Conservation (phyloP, 2,797 vertebrate species). For the Centropyge bicolor region DNA sequence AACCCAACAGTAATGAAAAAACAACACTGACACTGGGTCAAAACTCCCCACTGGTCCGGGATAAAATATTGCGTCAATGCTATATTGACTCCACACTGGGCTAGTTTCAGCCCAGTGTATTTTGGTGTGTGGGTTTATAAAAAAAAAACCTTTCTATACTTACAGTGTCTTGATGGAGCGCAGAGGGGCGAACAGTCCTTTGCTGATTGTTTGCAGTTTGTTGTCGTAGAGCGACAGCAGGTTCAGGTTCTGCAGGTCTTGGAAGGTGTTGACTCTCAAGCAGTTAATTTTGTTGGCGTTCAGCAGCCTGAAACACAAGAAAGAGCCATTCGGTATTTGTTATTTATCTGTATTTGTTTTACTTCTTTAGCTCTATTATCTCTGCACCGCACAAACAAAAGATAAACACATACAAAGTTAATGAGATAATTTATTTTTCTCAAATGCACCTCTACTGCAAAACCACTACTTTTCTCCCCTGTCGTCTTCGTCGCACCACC, state of each 20-base stretch:
- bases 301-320: constrained; percentile 87
- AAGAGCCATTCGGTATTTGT: background rate
- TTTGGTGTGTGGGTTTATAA: background rate
- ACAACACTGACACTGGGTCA: background rate
- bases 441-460: constrained; percentile 14
- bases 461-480: constrained; percentile 7
- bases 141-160: constrained; percentile 73
- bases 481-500: background rate
- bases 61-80: background rate
- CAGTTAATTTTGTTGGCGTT: constrained; percentile 99
- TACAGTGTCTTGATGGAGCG: constrained; percentile 97
- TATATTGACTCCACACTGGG: background rate
- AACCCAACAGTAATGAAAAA: background rate
- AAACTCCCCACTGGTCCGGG: background rate
- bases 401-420: constrained; percentile 22
- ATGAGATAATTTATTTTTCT: constrained; percentile 35
- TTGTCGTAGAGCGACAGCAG: constrained; percentile 98
- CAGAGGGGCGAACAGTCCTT: constrained; percentile 94
- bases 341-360: constrained; percentile 7
- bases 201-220: constrained; percentile 97
- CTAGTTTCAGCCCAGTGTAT: background rate
- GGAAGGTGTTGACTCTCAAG: constrained; percentile 96
- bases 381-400: constrained; percentile 19
- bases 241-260: constrained; percentile 97
- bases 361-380: constrained; percentile 5